Evolutionary conservation across 2,888 invertebrate species (phyloP).

Genomic region (Tinea pellionella): DNA sequence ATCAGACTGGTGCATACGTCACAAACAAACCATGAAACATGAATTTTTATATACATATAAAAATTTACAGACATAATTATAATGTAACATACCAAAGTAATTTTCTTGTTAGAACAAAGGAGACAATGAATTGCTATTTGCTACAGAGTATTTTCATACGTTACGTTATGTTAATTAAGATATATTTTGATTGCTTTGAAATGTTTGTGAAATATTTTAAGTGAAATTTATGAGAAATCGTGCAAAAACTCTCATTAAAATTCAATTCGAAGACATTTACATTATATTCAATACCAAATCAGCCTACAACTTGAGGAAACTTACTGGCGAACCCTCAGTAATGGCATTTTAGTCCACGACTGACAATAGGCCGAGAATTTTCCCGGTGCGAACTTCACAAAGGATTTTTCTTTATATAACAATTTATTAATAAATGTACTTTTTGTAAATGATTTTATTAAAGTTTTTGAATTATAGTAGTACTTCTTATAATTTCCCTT

Average conservation of each 20-base stretch:
- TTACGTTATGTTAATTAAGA: too few species aligned
- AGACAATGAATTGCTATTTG: too few species aligned
- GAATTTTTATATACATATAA: too few species aligned
- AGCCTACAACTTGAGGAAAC: constrained; percentile 24
- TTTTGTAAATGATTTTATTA: not conserved
- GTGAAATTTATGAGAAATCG: not conserved
- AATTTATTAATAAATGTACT: not conserved
- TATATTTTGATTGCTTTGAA: too few species aligned
- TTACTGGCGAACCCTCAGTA: constrained; percentile 27
- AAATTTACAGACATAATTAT: too few species aligned
- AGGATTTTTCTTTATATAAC: not conserved
- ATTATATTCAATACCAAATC: constrained; percentile 11
- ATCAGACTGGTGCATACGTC: too few species aligned
- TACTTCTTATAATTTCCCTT: too few species aligned
- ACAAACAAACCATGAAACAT: too few species aligned
- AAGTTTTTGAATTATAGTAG: not conserved
- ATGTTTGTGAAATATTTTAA: too few species aligned
- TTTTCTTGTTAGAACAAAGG: too few species aligned
- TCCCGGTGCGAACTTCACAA: constrained; percentile 10
- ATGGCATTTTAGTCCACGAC: constrained; percentile 26
- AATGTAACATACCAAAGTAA: too few species aligned
- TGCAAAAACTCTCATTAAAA: constrained; percentile 1
- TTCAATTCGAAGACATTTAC: constrained; percentile 12
- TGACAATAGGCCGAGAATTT: constrained; percentile 40
- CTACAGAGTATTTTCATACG: too few species aligned